Conservation (phyloP, 2,113 vertebrate species). For the Cochlearius cochlearius region DNA sequence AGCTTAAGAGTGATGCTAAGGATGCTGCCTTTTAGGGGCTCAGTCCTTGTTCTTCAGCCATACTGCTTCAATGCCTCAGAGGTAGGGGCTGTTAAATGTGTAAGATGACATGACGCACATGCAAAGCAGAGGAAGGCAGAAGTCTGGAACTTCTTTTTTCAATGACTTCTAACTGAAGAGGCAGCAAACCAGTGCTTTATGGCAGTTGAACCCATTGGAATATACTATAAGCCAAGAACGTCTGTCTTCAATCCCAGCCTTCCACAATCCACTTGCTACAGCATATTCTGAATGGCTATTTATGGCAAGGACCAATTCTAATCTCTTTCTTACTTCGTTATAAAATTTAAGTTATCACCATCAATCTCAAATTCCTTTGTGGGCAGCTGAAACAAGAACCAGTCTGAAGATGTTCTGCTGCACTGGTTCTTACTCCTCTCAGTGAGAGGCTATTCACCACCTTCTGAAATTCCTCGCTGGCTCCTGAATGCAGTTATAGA, state of each 20-base stretch:
- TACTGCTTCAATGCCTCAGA: background rate
- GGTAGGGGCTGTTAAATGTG: background rate
- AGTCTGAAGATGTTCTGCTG: background rate
- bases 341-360: constrained; percentile 19
- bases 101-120: background rate
- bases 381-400: background rate
- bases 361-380: constrained; percentile 2
- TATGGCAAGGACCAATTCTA: background rate
- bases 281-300: background rate
- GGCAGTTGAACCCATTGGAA: background rate
- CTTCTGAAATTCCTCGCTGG: constrained; percentile 6
- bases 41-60: background rate
- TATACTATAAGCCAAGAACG: background rate
- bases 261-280: background rate
- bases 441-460: background rate
- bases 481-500: background rate
- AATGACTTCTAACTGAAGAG: background rate
- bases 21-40: background rate
- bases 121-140: background rate
- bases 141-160: background rate
- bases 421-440: background rate
- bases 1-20: background rate
- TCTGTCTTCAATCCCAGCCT: background rate
- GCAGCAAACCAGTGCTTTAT: background rate
- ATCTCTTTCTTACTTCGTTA: background rate